A percentile compares a stretch with the other conserved stretches of the same genome.
Evolutionary conservation across 2,797 vertebrate genomes (phyloP).

Genomic region (Anableps anableps): DNA sequence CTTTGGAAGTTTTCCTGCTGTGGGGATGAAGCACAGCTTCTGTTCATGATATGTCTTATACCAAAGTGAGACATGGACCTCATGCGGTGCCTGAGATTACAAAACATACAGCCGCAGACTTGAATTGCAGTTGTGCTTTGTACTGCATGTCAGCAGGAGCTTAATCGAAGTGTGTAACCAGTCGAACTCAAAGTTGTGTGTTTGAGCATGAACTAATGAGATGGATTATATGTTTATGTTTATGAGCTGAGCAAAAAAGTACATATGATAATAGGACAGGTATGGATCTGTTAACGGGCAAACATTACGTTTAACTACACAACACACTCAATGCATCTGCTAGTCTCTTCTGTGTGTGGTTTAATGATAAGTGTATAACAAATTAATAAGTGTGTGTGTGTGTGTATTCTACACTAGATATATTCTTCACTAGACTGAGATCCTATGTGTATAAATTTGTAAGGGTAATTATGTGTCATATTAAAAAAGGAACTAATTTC

Average conservation of each 20-base stretch:
- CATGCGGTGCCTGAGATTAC: slow-evolving; percentile 73
- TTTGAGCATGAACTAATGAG: slow-evolving; percentile 25
- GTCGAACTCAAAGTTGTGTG: slow-evolving; percentile 59
- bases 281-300: slow-evolving; percentile 12
- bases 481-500: slow-evolving; percentile 67
- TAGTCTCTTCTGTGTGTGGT: slow-evolving; percentile 14
- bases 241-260: slow-evolving; percentile 19
- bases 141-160: slow-evolving; percentile 69
- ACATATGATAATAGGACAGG: slow-evolving; percentile 20
- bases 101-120: slow-evolving; percentile 71
- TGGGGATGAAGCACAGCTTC: slow-evolving; percentile 52
- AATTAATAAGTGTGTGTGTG: slow-evolving; percentile 43
- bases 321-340: slow-evolving; percentile 10
- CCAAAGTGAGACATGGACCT: slow-evolving; percentile 68
- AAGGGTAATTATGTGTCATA: slow-evolving; percentile 61
- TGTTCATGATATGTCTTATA: slow-evolving; percentile 70
- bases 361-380: slow-evolving; percentile 36
- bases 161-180: slow-evolving; percentile 76
- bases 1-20: slow-evolving; percentile 56
- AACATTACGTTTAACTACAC: slow-evolving; percentile 16
- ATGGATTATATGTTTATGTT: slow-evolving; percentile 38
- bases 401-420: slow-evolving; percentile 28
- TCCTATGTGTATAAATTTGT: slow-evolving; percentile 44
- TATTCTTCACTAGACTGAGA: slow-evolving; percentile 38
- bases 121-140: slow-evolving; percentile 70